phyloP scores from a whole-genome alignment of 2,888 invertebrate species.

The Cylindroiulus punctatus region DNA sequence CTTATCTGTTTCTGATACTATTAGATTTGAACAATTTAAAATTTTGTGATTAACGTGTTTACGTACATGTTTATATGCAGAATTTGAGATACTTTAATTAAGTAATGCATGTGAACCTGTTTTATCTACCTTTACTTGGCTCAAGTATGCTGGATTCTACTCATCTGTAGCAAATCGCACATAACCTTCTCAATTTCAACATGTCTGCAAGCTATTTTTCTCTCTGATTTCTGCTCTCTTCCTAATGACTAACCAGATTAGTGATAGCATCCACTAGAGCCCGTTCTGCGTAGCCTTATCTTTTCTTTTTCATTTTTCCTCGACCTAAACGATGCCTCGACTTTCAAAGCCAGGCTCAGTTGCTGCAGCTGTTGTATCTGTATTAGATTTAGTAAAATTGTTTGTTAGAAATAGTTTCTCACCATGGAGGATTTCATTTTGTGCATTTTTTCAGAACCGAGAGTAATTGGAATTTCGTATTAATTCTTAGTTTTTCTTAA shows the following conservation, averaged over 20 bases:
- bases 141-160: too few relatives aligned
- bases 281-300: neutral
- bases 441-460: neutral
- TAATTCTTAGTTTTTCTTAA: slow-evolving; percentile 11
- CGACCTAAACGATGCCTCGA: neutral
- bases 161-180: neutral
- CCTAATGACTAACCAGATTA: slow-evolving; percentile 7
- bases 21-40: too few relatives aligned
- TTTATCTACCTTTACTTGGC: too few relatives aligned
- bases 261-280: neutral
- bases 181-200: neutral
- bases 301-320: neutral
- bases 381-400: neutral
- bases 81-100: too few relatives aligned
- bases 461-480: neutral
- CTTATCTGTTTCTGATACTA: too few relatives aligned
- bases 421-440: neutral
- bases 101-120: too few relatives aligned
- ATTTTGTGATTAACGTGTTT: too few relatives aligned
- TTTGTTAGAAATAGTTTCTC: neutral
- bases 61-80: too few relatives aligned
- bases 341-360: slow-evolving; percentile 29
- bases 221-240: neutral
- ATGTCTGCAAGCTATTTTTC: neutral
- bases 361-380: slow-evolving; percentile 26